Percentiles rank a stretch among this genome's conserved stretches.
Conservation (phyloP, 2,888 invertebrate genomes). For the Frankliniella fusca region DNA sequence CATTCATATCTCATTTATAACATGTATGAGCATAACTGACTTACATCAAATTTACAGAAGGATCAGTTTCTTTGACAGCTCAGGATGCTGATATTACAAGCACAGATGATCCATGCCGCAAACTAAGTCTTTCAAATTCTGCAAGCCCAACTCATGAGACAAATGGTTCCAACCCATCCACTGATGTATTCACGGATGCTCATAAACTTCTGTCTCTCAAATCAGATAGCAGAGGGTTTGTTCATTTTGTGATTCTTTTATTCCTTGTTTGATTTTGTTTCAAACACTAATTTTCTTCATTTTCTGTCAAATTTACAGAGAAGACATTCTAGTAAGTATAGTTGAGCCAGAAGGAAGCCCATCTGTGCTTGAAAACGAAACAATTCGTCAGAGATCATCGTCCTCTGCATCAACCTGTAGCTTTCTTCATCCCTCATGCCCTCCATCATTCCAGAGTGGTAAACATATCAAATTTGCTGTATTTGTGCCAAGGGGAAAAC, state of each 20-base stretch:
- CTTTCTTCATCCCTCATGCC: slow-evolving; percentile 40
- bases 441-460: not conserved
- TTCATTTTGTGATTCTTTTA: not conserved
- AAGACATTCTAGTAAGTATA: not conserved
- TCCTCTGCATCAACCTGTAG: slow-evolving; percentile 42
- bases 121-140: not conserved
- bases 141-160: not conserved
- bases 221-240: not conserved
- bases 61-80: not conserved
- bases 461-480: too few relatives aligned
- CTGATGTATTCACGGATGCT: not conserved
- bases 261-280: not conserved
- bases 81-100: not conserved
- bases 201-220: not conserved
- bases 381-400: not conserved
- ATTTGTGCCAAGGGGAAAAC: too few relatives aligned
- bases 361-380: not conserved
- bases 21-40: not conserved
- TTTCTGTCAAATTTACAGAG: not conserved
- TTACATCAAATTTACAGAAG: not conserved
- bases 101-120: not conserved
- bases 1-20: not conserved
- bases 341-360: not conserved
- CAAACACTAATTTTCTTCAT: not conserved
- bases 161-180: not conserved